Conservation (phyloP, 2,113 vertebrate species). For the Catharus minimus region DNA sequence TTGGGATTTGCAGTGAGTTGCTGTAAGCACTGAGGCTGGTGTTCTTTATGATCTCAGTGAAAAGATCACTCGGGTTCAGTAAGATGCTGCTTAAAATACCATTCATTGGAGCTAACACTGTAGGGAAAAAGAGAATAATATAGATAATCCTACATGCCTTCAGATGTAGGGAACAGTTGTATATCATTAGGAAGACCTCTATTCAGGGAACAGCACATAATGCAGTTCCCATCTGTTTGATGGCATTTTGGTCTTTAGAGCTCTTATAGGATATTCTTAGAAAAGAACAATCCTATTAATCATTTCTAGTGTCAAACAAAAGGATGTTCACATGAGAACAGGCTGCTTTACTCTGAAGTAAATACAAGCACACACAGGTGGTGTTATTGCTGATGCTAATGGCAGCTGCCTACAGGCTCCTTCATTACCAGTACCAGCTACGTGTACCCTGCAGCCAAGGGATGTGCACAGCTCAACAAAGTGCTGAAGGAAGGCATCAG, state of each 20-base stretch:
- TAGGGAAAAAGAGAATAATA: neutral
- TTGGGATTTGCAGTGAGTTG: neutral
- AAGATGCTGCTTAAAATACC: neutral
- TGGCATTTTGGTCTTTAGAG: neutral
- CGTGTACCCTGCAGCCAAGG: neutral
- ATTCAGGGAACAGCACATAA: neutral
- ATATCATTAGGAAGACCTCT: neutral
- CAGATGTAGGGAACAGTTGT: neutral
- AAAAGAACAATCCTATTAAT: conserved; percentile 30
- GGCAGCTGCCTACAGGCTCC: neutral
- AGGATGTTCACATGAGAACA: neutral
- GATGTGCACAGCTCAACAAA: neutral
- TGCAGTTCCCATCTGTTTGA: neutral
- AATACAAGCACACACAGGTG: neutral
- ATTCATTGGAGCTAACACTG: neutral
- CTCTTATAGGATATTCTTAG: neutral
- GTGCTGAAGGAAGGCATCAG: neutral
- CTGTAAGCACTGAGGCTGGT: neutral
- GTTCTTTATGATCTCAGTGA: neutral
- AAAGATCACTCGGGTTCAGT: neutral
- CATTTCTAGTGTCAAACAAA: conserved; percentile 11
- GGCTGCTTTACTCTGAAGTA: neutral
- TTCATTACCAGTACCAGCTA: neutral
- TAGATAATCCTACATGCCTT: neutral
- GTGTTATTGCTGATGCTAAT: neutral